These are phyloP conservation scores for Wiebesia pumilae DNA, from an alignment of 1,140 invertebrate species.

Conservation along the genomic window DNA sequence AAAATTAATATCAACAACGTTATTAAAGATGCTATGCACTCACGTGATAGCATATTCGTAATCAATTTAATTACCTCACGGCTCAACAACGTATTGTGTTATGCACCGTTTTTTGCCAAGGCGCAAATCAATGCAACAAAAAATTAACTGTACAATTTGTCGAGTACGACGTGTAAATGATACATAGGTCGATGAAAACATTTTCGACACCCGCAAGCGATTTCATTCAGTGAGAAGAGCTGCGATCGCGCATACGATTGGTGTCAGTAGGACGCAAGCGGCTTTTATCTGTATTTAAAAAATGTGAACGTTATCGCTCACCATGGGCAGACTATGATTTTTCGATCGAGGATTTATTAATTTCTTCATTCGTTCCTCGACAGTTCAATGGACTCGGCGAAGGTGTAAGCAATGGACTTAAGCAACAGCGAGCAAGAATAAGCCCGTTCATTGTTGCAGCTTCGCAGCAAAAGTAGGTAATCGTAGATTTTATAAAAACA, in stretches of 20 bases:
- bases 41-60: background rate
- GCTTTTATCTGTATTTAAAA: conserved; percentile 21
- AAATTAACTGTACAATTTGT: background rate
- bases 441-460: background rate
- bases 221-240: background rate
- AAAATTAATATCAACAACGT: background rate
- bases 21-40: background rate
- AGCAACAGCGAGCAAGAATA: background rate
- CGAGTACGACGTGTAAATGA: background rate
- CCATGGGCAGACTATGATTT: background rate
- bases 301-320: conserved; percentile 12
- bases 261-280: conserved; percentile 27
- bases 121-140: background rate
- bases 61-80: background rate
- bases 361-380: background rate
- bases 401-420: background rate
- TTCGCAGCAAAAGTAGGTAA: background rate
- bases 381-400: background rate
- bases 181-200: background rate
- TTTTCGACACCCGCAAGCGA: conserved; percentile 8
- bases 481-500: background rate
- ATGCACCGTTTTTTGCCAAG: background rate
- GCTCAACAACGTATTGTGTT: background rate
- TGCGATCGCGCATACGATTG: conserved; percentile 19
- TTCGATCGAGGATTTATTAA: background rate